Conservation (phyloP, 2,888 invertebrate species). For the Syrphus vitripennis region DNA sequence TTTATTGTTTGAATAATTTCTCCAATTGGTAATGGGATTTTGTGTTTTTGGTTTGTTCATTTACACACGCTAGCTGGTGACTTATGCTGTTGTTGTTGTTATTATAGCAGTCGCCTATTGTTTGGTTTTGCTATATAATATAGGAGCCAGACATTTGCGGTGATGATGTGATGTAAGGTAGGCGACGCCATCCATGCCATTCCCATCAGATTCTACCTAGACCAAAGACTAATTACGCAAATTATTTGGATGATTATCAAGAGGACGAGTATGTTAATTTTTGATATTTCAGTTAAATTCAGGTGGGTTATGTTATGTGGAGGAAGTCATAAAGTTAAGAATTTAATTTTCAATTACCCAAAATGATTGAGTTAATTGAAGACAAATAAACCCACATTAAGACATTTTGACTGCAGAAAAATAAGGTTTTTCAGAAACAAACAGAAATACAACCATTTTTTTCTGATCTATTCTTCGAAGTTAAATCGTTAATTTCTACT, state of each 20-base stretch:
- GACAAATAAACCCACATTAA: too few relatives aligned
- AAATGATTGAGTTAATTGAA: not conserved
- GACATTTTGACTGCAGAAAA: too few relatives aligned
- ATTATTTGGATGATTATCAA: slow-evolving; percentile 26
- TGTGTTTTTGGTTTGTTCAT: slow-evolving; percentile 36
- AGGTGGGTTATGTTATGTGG: not conserved
- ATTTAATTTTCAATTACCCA: not conserved
- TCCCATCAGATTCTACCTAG: not conserved
- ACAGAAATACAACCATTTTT: too few relatives aligned
- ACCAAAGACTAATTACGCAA: slow-evolving; percentile 51
- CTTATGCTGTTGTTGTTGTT: not conserved
- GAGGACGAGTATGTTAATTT: slow-evolving; percentile 29
- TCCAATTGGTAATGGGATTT: slow-evolving; percentile 54
- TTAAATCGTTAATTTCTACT: too few relatives aligned
- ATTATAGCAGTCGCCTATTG: not conserved
- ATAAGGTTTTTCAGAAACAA: too few relatives aligned
- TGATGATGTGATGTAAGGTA: not conserved
- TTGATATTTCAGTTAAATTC: not conserved
- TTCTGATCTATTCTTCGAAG: too few relatives aligned
- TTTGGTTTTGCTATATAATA: not conserved
- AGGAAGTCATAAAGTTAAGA: not conserved
- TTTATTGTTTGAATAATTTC: slow-evolving; percentile 54
- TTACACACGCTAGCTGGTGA: not conserved
- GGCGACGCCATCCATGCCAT: not conserved
- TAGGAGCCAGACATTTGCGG: not conserved